Percentiles rank a stretch among this genome's conserved stretches.
These are phyloP conservation scores for Melanostoma mellinum DNA, from an alignment of 2,888 invertebrate species.

Conservation along the genomic window DNA sequence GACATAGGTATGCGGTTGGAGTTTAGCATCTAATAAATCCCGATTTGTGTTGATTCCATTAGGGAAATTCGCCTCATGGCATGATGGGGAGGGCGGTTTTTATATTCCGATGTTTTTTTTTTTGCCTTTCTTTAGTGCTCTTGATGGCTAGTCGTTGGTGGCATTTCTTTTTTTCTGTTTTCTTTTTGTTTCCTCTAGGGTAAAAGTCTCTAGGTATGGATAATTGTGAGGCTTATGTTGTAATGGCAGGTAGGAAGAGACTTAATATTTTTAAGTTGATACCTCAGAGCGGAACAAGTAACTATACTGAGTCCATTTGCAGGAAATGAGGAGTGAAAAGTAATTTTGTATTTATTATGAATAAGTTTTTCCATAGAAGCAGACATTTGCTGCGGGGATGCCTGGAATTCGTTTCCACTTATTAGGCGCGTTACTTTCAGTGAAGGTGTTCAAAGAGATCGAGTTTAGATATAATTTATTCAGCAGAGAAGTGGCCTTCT, in stretches of 20 bases:
- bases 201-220: conserved; percentile 7
- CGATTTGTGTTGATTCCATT: conserved; percentile 71
- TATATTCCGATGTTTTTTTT: background rate
- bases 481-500: no score
- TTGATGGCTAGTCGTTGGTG: conserved; percentile 37
- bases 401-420: no score
- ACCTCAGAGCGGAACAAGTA: no score
- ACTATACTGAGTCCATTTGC: no score
- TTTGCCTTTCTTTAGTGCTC: conserved; percentile 24
- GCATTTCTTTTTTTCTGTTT: background rate
- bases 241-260: conserved; percentile 4
- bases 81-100: conserved; percentile 21
- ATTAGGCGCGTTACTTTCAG: no score
- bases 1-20: conserved; percentile 38
- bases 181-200: conserved; percentile 15
- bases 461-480: no score
- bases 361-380: no score
- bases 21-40: conserved; percentile 64
- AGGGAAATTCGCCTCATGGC: conserved; percentile 51
- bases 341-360: no score
- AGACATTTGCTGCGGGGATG: no score
- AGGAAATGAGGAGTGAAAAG: no score
- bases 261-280: no score
- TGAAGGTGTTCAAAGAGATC: no score
- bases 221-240: conserved; percentile 20